phyloP scores from a whole-genome alignment of 23 tunicate species.

The Trididemnum miniatum region DNA sequence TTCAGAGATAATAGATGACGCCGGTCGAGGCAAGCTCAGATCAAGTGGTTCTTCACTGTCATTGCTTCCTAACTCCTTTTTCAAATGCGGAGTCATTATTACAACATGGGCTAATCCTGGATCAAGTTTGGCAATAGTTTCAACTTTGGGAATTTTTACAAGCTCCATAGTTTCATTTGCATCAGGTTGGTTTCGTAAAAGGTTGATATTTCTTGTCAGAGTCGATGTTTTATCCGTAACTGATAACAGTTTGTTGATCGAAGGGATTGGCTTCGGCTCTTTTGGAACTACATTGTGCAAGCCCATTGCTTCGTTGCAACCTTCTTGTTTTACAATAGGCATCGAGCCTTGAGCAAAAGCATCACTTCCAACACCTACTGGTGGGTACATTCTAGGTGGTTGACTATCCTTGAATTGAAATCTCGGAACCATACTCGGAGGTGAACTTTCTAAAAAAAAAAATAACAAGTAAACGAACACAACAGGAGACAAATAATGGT shows the following conservation, averaged over 20 bases:
- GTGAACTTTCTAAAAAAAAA: neutral
- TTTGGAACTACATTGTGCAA: neutral
- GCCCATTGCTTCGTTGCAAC: neutral
- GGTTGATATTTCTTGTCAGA: neutral
- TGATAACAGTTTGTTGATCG: neutral
- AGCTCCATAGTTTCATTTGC: neutral
- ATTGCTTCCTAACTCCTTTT: neutral
- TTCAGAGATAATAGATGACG: neutral
- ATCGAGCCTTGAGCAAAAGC: neutral
- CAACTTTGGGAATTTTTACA: neutral
- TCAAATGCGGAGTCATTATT: neutral
- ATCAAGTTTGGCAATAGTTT: neutral
- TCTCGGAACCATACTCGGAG: slow-evolving; percentile 8
- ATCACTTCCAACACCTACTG: neutral
- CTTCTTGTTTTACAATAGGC: slow-evolving; percentile 2
- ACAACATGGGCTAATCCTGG: neutral
- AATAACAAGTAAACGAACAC: no score
- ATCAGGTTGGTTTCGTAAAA: neutral
- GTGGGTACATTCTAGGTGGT: neutral
- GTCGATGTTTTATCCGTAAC: no score
- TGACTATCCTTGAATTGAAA: neutral
- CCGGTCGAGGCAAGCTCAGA: slow-evolving; percentile 3
- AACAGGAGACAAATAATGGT: no score
- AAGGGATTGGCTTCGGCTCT: neutral
- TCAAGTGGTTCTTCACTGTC: slow-evolving; percentile 17